Conservation (phyloP, 2,888 invertebrate species). For the Keiferia lycopersicella region DNA sequence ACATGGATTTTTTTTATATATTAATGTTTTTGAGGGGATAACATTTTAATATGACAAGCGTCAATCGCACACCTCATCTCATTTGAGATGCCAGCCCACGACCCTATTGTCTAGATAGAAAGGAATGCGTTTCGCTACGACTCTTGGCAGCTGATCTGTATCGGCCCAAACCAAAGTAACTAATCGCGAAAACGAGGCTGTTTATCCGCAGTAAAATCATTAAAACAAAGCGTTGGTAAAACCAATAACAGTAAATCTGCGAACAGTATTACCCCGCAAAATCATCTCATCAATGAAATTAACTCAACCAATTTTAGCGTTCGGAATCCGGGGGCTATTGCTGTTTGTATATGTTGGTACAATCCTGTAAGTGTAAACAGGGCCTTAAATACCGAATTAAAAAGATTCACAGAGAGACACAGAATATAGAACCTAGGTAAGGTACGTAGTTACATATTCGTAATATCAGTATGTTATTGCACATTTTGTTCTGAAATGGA, state of each 20-base stretch:
- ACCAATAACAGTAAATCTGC: conserved; percentile 16
- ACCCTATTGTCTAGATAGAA: too few relatives aligned
- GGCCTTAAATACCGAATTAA: not conserved
- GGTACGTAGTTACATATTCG: too few relatives aligned
- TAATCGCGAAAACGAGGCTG: not conserved
- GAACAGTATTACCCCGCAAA: conserved; percentile 9
- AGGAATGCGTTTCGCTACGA: not conserved
- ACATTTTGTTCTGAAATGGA: too few relatives aligned
- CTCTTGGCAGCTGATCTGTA: not conserved
- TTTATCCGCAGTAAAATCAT: not conserved
- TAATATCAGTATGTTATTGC: too few relatives aligned
- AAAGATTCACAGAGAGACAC: too few relatives aligned
- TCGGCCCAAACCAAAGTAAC: not conserved
- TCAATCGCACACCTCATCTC: too few relatives aligned
- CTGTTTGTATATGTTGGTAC: conserved; percentile 8
- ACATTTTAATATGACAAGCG: too few relatives aligned
- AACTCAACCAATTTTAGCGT: conserved; percentile 7
- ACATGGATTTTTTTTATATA: too few relatives aligned
- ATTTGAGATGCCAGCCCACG: too few relatives aligned
- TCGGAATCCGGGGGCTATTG: not conserved
- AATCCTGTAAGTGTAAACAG: not conserved
- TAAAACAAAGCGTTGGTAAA: conserved; percentile 2
- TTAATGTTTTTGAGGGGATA: too few relatives aligned
- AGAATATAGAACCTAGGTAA: too few relatives aligned
- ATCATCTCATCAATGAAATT: conserved; percentile 6